A percentile compares a stretch with the other conserved stretches of the same genome.
Conservation (phyloP, 2,888 invertebrate species). For the Cepaea hortensis region DNA sequence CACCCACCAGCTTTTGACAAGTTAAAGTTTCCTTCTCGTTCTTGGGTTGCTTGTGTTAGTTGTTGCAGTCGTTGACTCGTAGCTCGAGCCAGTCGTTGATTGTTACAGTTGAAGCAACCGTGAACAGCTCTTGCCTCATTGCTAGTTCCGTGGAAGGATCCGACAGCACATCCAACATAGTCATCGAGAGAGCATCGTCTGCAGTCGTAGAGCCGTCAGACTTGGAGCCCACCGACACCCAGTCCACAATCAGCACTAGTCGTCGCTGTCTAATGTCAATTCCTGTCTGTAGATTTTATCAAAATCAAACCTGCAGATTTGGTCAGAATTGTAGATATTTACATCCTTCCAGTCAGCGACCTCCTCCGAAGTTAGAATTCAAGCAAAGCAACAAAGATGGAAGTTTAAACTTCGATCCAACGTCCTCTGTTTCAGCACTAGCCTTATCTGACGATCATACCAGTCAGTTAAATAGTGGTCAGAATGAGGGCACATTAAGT, state of each 20-base stretch:
- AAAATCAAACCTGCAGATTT: conserved; percentile 52
- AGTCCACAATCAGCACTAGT: neutral
- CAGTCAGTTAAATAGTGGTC: neutral
- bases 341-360: conserved; percentile 44
- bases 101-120: too few species aligned
- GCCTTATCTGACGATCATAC: neutral
- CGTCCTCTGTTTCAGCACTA: neutral
- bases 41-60: too few species aligned
- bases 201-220: too few species aligned
- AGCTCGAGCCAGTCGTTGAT: too few species aligned
- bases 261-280: conserved; percentile 37
- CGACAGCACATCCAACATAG: too few species aligned
- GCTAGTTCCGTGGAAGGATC: too few species aligned
- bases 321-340: conserved; percentile 55
- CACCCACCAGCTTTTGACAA: too few species aligned
- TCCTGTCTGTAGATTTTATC: conserved; percentile 53
- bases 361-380: neutral
- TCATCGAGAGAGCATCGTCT: too few species aligned
- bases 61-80: too few species aligned
- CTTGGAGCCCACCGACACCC: neutral
- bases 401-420: conserved; percentile 7
- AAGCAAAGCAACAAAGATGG: conserved; percentile 27
- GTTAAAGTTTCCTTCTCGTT: too few species aligned
- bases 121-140: too few species aligned
- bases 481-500: conserved; percentile 38